Evolutionary conservation across 1,140 invertebrate species (phyloP).

Genomic region (Glossosoma conforme): DNA sequence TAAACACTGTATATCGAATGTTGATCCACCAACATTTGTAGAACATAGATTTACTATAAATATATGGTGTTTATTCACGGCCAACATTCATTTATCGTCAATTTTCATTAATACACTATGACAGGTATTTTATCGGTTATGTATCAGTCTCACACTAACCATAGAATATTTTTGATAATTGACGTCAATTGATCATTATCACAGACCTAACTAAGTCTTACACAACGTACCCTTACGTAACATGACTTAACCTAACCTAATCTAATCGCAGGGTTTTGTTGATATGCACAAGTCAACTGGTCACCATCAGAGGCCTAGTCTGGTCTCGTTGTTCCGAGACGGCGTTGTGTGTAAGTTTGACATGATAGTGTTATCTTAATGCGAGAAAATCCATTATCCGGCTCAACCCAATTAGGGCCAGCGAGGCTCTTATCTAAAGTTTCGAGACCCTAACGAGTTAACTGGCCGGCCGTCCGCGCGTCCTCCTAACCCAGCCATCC

Average conservation of each 20-base stretch:
- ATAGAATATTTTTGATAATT: no score
- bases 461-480: not conserved
- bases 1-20: no score
- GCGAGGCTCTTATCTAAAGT: constrained; percentile 9
- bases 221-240: not conserved
- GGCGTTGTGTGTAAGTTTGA: not conserved
- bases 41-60: no score
- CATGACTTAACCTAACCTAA: not conserved
- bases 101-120: no score
- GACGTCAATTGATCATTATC: constrained; percentile 5
- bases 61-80: no score
- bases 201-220: not conserved
- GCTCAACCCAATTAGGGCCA: constrained; percentile 20
- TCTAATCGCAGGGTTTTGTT: not conserved
- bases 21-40: no score
- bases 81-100: no score
- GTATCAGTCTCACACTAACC: no score
- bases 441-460: not conserved
- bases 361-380: constrained; percentile 23
- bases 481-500: no score
- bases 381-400: constrained; percentile 23
- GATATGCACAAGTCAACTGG: not conserved
- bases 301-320: not conserved
- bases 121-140: no score
- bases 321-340: not conserved